phyloP scores from a whole-genome alignment of 2,797 vertebrate genomes.

The Bufotes viridis region DNA sequence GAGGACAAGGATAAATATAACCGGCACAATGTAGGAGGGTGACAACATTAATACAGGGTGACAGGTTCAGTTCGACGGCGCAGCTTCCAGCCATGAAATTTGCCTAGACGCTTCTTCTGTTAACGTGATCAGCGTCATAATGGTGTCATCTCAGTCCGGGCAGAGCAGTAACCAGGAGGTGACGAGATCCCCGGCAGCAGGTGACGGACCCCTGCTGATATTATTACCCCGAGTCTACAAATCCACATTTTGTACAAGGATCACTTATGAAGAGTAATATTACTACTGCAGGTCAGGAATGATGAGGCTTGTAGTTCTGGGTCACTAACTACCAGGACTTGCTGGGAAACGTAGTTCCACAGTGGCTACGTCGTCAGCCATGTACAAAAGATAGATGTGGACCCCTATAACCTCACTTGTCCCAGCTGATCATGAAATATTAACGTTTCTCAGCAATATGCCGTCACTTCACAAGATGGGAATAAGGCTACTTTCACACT shows the following conservation, averaged over 20 bases:
- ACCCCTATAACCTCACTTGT: too few relatives aligned
- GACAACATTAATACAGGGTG: slow-evolving; percentile 9
- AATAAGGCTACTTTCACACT: too few relatives aligned
- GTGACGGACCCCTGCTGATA: neutral
- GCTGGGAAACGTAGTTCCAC: neutral
- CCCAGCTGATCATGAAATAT: too few relatives aligned
- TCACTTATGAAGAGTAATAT: too few relatives aligned
- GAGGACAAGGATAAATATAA: neutral
- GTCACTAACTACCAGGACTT: neutral
- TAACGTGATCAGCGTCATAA: neutral
- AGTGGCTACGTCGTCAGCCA: too few relatives aligned
- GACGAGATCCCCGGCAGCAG: neutral
- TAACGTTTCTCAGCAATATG: too few relatives aligned
- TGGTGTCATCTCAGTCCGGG: neutral
- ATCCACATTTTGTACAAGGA: too few relatives aligned
- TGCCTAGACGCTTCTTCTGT: neutral
- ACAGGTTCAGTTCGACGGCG: neutral
- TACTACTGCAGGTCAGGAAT: neutral
- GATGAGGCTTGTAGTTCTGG: too few relatives aligned
- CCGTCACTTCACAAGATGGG: too few relatives aligned
- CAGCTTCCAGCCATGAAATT: neutral
- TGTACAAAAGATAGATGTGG: too few relatives aligned
- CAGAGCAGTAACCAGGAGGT: neutral
- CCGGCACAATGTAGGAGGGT: neutral
- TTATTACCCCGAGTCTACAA: too few relatives aligned